Base-by-base conservation (phyloP, 2,888 invertebrate genomes). In the Noctua comes region DNA sequence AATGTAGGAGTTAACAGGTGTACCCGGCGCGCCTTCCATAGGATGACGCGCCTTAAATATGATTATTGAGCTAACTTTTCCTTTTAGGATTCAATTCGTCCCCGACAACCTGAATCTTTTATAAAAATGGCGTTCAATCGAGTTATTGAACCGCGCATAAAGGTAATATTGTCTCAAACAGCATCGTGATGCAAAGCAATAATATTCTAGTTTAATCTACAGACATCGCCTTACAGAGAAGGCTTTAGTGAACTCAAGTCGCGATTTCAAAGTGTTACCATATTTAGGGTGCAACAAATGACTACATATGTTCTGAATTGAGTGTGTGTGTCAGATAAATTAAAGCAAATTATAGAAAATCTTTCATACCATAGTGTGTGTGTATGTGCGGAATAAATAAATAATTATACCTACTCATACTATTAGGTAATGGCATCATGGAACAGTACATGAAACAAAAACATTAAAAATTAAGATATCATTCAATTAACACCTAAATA, bases 361-460 rank as follows among this genome's bases (percentile, higher is more conserved):
- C 51, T 82, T 76, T 76, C 71, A 27, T 82, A 86, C 78, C 71
- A 71, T 68, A 13, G 59, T 76, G 76, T 85, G 76, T 88, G 65
- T 65, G 40, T 80, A 73, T 84, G 80, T 81, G 80, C 66, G 79
- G 79, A 84, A 84, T 85, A 87, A 86, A 88, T 88, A 89, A 88
- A 88, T 87, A 89, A 88, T 88, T 84, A 94, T 96, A 95, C 95
- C 92, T 96, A 95, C 95, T 96, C 93, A 96, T 94, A 95, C 96
- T 96, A 95, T 93, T 90, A 85, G 86, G 86, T 86, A 90, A 92
- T 94, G 94, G 92, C 95, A 92, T 95, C 95, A 95, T 92, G 92
- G 94, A 89, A 92, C 91, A 92, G 95, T 96, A 96, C 96, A 96
- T 96, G 96, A 95, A 96, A 96, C 96, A 96, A 96, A 96, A 92